These are phyloP conservation scores for Aporophyla nigra DNA, from an alignment of 2,888 invertebrate species.

Conservation along the genomic window DNA sequence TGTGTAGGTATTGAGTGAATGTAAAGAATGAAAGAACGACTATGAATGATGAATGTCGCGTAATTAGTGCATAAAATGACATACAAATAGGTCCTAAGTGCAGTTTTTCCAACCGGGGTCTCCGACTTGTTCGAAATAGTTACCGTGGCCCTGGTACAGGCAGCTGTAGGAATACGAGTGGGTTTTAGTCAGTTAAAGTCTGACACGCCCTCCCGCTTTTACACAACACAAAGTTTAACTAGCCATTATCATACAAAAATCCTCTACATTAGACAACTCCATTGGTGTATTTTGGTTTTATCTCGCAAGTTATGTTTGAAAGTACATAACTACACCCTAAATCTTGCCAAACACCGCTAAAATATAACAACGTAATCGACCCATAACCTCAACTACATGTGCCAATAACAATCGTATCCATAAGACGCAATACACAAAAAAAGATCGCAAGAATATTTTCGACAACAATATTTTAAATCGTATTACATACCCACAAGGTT, in stretches of 20 bases:
- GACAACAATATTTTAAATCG: conserved; percentile 62
- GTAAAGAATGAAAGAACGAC: conserved; percentile 7
- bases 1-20: conserved; percentile 13
- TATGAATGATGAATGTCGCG: conserved; percentile 17
- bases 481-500: conserved; percentile 66
- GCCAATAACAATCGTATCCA: conserved; percentile 8
- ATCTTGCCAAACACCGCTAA: neutral
- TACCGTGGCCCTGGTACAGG: too few relatives aligned
- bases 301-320: neutral
- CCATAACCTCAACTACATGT: neutral
- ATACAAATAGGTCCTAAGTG: neutral
- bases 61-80: conserved; percentile 1
- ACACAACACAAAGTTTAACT: neutral
- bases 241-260: neutral
- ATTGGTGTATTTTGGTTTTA: neutral
- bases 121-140: too few relatives aligned
- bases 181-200: too few relatives aligned
- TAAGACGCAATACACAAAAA: conserved; percentile 17
- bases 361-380: neutral
- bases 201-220: too few relatives aligned
- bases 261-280: neutral
- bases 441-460: conserved; percentile 38
- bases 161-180: too few relatives aligned
- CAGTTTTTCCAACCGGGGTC: neutral
- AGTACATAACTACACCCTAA: too few relatives aligned